These are phyloP conservation scores for Drosophila takahashii DNA, from an alignment of 1,140 invertebrate genomes.

Conservation along the genomic window DNA sequence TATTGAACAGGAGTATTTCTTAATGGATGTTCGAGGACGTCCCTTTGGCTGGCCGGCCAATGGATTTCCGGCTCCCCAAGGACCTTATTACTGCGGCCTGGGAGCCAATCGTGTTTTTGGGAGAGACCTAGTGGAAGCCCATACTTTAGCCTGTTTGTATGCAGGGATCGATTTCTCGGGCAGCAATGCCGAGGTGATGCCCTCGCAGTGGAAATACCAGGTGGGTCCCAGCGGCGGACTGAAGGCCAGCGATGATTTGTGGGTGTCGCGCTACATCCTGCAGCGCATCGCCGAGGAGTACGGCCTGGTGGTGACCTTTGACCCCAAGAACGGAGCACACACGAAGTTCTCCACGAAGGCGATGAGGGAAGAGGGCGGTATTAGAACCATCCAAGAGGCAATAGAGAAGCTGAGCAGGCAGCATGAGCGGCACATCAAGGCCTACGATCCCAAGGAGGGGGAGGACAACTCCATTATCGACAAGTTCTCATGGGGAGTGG, in stretches of 20 bases:
- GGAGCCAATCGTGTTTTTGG: conserved; percentile 97
- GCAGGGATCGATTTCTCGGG: conserved; percentile 95
- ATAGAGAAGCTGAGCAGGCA: conserved; percentile 92
- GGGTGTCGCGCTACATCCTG: conserved; percentile 91
- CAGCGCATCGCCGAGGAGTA: conserved; percentile 96
- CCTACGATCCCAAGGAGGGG: conserved; percentile 94
- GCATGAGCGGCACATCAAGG: conserved; percentile 93
- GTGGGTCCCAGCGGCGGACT: conserved; percentile 93
- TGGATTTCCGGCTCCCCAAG: conserved; percentile 95
- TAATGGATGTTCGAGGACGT: conserved; percentile 93
- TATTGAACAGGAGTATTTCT: conserved; percentile 95
- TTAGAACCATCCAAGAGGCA: conserved; percentile 89
- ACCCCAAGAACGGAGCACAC: conserved; percentile 95
- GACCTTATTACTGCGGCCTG: conserved; percentile 97
- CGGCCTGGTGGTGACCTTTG: conserved; percentile 92
- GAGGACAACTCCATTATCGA: conserved; percentile 94
- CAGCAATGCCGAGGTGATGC: conserved; percentile 97
- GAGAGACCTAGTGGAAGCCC: conserved; percentile 96
- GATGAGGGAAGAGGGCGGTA: conserved; percentile 93
- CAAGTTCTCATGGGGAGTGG: conserved; percentile 91
- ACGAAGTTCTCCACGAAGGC: conserved; percentile 92
- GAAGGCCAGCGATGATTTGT: conserved; percentile 93
- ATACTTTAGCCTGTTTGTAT: conserved; percentile 92
- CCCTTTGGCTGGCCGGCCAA: conserved; percentile 97
- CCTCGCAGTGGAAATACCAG: conserved; percentile 88